These are phyloP conservation scores for Huso huso DNA, from an alignment of 2,797 vertebrate species.

Conservation along the genomic window DNA sequence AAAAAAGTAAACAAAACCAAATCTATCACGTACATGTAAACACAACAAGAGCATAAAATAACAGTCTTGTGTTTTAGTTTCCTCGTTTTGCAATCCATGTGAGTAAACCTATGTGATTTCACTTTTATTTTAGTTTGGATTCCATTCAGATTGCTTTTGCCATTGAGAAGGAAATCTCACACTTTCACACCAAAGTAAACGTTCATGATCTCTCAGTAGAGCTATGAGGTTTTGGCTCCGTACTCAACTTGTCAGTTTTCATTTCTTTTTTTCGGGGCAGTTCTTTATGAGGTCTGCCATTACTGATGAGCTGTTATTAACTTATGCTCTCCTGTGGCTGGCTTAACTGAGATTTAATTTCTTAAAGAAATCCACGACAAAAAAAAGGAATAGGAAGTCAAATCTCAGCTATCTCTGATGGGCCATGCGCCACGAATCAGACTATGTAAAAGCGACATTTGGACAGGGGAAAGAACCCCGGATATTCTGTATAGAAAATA, in stretches of 20 bases:
- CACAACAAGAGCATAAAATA: constrained; percentile 44
- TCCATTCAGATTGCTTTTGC: constrained; percentile 29
- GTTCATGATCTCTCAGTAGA: constrained; percentile 20
- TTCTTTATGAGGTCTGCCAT: constrained; percentile 24
- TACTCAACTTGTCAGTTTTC: constrained; percentile 20
- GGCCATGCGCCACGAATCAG: too few species aligned
- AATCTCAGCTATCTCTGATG: too few species aligned
- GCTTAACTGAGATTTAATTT: not conserved
- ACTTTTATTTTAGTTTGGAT: constrained; percentile 40
- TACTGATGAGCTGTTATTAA: constrained; percentile 11
- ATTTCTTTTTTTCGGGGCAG: constrained; percentile 20
- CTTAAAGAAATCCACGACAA: not conserved
- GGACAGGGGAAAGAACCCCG: too few species aligned
- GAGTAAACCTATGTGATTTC: constrained; percentile 16
- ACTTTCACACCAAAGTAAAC: constrained; percentile 27
- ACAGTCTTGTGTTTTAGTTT: constrained; percentile 24
- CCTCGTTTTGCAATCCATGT: constrained; percentile 29
- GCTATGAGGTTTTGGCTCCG: constrained; percentile 18
- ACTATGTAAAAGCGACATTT: too few species aligned
- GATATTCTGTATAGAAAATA: too few species aligned
- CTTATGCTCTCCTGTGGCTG: constrained; percentile 5
- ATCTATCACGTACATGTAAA: constrained; percentile 45
- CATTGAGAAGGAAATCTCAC: constrained; percentile 21
- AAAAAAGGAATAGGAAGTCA: not conserved
- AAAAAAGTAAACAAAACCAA: constrained; percentile 37